Conservation (phyloP, 1,140 invertebrate genomes). For the Drosophila novamexicana region DNA sequence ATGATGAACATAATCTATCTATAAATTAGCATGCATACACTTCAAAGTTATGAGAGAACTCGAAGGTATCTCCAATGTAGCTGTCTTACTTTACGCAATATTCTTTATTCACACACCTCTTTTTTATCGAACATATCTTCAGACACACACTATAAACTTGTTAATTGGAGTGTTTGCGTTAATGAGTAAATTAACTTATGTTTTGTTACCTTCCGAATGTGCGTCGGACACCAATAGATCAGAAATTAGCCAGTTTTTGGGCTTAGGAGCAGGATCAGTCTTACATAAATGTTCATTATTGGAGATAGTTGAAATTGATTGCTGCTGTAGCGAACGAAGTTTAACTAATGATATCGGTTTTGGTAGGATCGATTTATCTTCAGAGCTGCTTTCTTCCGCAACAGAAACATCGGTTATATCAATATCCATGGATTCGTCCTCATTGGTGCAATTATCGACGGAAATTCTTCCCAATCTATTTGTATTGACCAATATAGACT, state of each 20-base stretch:
- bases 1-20: too few species aligned
- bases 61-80: too few species aligned
- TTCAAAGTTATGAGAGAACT: too few species aligned
- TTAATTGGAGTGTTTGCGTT: too few species aligned
- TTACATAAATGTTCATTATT: conserved; percentile 26
- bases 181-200: too few species aligned
- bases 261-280: conserved; percentile 36
- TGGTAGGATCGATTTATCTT: conserved; percentile 13
- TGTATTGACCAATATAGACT: conserved; percentile 30
- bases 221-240: conserved; percentile 45
- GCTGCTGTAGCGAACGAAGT: conserved; percentile 18
- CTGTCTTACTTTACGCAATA: too few species aligned
- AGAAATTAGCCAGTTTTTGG: conserved; percentile 68
- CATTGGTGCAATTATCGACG: conserved; percentile 34
- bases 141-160: too few species aligned
- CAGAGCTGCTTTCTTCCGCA: conserved; percentile 38
- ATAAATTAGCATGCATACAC: too few species aligned
- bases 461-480: conserved; percentile 30
- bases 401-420: conserved; percentile 69
- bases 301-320: conserved; percentile 13
- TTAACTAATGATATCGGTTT: conserved; percentile 43
- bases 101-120: too few species aligned
- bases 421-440: conserved; percentile 66
- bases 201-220: conserved; percentile 34
- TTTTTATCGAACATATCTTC: too few species aligned